These are phyloP conservation scores for Styela clava DNA, from an alignment of 23 tunicate species.

Conservation along the genomic window DNA sequence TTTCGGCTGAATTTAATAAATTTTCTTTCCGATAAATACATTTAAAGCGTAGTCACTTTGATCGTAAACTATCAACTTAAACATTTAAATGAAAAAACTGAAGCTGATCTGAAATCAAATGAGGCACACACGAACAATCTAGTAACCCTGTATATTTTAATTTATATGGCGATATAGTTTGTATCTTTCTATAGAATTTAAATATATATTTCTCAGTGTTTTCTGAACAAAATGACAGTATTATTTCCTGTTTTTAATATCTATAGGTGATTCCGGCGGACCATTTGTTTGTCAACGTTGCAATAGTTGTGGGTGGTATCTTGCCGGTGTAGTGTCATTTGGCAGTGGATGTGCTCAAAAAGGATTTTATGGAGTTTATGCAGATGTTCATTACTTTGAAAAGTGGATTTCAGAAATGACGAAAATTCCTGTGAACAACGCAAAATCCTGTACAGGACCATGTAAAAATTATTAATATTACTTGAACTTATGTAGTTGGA, in stretches of 20 bases:
- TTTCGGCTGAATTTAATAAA: too few relatives aligned
- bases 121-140: not conserved
- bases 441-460: slow-evolving; percentile 30
- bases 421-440: not conserved
- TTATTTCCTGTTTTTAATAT: too few relatives aligned
- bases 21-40: too few relatives aligned
- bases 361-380: slow-evolving; percentile 63
- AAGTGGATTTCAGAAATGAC: slow-evolving; percentile 46
- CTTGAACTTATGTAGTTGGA: too few relatives aligned
- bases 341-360: slow-evolving; percentile 76
- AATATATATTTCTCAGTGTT: too few relatives aligned
- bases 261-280: slow-evolving; percentile 81
- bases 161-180: too few relatives aligned
- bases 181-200: too few relatives aligned
- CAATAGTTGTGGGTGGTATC: slow-evolving; percentile 47
- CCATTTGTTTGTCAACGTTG: slow-evolving; percentile 77
- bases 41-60: too few relatives aligned
- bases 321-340: slow-evolving; percentile 60
- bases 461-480: slow-evolving; percentile 12
- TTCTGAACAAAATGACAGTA: too few relatives aligned
- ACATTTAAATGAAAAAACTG: too few relatives aligned
- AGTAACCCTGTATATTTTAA: not conserved
- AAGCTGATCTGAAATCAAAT: not conserved
- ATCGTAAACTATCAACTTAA: too few relatives aligned
- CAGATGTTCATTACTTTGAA: slow-evolving; percentile 49